Evolutionary conservation across 2,797 vertebrate species (phyloP).

Genomic region (Chiloscyllium punctatum): DNA sequence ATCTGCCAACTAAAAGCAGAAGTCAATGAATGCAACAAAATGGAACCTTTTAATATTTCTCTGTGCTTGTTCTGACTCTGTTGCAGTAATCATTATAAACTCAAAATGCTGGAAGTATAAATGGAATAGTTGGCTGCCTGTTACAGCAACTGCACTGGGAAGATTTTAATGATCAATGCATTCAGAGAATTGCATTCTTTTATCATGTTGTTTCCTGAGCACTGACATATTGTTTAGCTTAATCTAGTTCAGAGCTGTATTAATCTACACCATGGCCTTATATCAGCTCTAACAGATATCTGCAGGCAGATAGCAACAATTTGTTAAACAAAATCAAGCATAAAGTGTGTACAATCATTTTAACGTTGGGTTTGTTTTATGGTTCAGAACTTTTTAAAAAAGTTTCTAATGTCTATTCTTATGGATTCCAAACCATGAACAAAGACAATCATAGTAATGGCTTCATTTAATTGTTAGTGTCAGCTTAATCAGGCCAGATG

Average conservation of each 20-base stretch:
- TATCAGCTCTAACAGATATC: background rate
- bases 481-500: too few relatives aligned
- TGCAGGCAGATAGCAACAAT: background rate
- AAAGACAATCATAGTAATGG: background rate
- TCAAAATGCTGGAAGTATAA: background rate
- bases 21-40: background rate
- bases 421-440: background rate
- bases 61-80: background rate
- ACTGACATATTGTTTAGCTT: background rate
- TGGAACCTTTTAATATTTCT: background rate
- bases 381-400: background rate
- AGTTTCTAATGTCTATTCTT: background rate
- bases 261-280: background rate
- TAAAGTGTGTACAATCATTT: background rate
- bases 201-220: background rate
- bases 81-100: background rate
- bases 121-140: background rate
- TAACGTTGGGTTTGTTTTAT: background rate
- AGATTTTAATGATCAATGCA: background rate
- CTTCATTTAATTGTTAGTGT: background rate
- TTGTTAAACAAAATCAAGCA: background rate
- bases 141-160: background rate
- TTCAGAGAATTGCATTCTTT: background rate
- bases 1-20: background rate
- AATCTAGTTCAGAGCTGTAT: background rate